Evolutionary conservation across 2,797 vertebrate genomes (phyloP), one percentile per base, ranked within the genome.

Genomic region (Acanthurus leucopareius): DNA sequence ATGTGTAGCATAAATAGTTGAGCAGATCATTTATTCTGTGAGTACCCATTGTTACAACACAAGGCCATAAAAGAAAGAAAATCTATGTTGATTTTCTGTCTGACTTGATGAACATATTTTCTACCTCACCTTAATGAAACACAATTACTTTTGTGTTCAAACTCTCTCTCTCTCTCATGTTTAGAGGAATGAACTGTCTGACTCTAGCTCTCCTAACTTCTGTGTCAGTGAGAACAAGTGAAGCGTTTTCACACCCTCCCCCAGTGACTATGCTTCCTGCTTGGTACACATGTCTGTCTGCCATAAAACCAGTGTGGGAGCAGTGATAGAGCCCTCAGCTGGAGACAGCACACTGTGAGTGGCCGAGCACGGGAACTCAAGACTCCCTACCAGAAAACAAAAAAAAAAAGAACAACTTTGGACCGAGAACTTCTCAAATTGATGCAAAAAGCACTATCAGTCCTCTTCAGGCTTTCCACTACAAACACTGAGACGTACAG

Each of bases 341-440:
- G 38, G 44, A 60, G 22, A 53, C 11, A 8, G 20, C 45, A 45
- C 20, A 44, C 51, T 38, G 52, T 14, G 28, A 35, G 13, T 15
- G 22, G 57, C 19, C 45, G 19, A 79, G 49, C n/a, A 48, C n/a
- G 66, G 44, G 7, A 8, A 52, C 49, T 59, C 51, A 47, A n/a
- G n/a, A n/a, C n/a, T n/a, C n/a, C n/a, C n/a, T n/a, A n/a, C n/a
- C n/a, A n/a, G n/a, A 65, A 49, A 7, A 3, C 22, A 35, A 75
- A 48, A 45, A 44, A 44, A 67, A 19, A 20, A 32, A 74, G 40
- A n/a, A 19, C 5, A 75, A 20, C 22, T 3, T 49, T 48, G 53
- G 17, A 58, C 25, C 7, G 25, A 58, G 16, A 64, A 53, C 28
- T 65, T 72, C 66, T 79, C 11, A 69, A 57, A 53, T 17, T 62